Base-by-base conservation (phyloP, 2,113 vertebrate genomes). In the human (Homo sapiens) region DNA sequence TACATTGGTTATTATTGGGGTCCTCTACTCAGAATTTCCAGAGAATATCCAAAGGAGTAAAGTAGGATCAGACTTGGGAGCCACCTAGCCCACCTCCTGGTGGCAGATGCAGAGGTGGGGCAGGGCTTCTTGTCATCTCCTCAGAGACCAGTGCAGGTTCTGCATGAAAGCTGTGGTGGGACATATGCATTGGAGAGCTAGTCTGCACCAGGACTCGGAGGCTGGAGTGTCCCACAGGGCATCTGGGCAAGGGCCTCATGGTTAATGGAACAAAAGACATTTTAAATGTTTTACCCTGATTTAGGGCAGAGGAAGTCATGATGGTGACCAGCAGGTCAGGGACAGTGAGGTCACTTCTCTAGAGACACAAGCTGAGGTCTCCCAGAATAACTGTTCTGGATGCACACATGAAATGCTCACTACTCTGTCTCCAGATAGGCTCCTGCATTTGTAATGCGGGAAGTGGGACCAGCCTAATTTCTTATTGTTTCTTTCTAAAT, bases 401-500 rank as follows among this genome's bases (percentile, higher is more conserved):
- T 8, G 22, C n/a, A 22, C 2, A 12, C 38, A 8, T 2, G 35
- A 43, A 45, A 5, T 10, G 16, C 40, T 80, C 16, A 13, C 45
- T 78, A 0, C 22, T 85, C 75, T 38, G 32, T 16, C 23, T 61
- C 23, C 25, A 10, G 5, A 11, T 8, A 80, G 25, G 22, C 61
- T 25, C 55, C 25, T 50, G 12, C 30, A 1, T 70, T 89, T 72
- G 6, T 38, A 59, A 45, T n/a, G 52, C 73, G 32, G 59, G 20
- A 35, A n/a, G 22, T 64, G 66, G 45, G 4, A 89, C n/a, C 4
- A 61, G 27, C 82, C 89, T 90, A 32, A 79, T 79, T 88, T 84
- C 38, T 97, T 22, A 95, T 76, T 64, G 22, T 25, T 78, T 55
- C 35, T 97, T 30, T 87, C 88, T 97, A 90, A 80, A 78, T 76